Conservation (phyloP, 2,113 vertebrate species). For the Limnothrissa miodon region DNA sequence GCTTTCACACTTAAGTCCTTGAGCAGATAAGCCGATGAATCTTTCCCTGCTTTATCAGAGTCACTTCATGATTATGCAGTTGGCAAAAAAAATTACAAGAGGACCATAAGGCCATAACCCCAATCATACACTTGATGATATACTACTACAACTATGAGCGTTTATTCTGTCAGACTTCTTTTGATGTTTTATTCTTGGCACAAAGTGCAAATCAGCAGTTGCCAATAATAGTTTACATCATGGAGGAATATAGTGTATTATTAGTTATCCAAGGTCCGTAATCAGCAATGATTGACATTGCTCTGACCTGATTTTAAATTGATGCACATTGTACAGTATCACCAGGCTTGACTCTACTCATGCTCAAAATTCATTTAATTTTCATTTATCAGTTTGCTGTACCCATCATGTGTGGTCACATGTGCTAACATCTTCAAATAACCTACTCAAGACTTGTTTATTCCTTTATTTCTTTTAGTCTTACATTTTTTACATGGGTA, state of each 20-base stretch:
- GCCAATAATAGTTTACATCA: neutral
- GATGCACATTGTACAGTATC: neutral
- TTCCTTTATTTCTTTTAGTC: too few relatives aligned
- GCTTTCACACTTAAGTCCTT: neutral
- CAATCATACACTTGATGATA: constrained; percentile 3
- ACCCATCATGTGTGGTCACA: too few relatives aligned
- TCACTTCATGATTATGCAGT: neutral
- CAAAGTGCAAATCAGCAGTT: neutral
- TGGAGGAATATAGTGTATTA: neutral
- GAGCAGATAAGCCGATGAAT: neutral
- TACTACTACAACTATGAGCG: neutral
- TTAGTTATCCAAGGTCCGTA: neutral
- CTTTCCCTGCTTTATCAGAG: neutral
- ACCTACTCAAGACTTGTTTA: too few relatives aligned
- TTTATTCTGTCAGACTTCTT: neutral
- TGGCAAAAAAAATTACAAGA: neutral
- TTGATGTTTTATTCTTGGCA: neutral
- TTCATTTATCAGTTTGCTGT: too few relatives aligned
- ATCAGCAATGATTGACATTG: neutral
- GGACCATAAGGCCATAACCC: neutral
- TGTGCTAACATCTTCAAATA: too few relatives aligned
- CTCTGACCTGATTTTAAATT: neutral
- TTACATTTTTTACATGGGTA: too few relatives aligned
- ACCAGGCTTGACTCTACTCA: too few relatives aligned
- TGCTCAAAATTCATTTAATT: too few relatives aligned